These are phyloP conservation scores for Rhinopithecus roxellana DNA, from an alignment of 2,113 vertebrate genomes.

Conservation along the genomic window DNA sequence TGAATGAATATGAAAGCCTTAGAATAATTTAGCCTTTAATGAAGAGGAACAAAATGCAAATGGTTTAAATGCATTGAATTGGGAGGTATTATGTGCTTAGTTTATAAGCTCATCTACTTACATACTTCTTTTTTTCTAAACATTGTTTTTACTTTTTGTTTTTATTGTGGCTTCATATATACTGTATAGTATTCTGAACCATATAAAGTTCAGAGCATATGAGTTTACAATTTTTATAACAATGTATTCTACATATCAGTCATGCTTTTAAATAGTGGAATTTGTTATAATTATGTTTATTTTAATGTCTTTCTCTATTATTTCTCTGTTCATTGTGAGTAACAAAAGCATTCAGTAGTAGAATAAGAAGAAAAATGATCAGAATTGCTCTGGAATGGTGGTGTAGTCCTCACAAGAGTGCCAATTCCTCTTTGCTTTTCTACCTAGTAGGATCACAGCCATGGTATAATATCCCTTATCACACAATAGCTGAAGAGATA, in stretches of 20 bases:
- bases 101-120: not conserved
- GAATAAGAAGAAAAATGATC: not conserved
- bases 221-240: not conserved
- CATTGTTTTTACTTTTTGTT: not conserved
- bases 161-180: not conserved
- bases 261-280: not conserved
- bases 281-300: not conserved
- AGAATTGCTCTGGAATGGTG: not conserved
- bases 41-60: conserved; percentile 65
- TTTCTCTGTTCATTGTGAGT: not conserved
- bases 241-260: not conserved
- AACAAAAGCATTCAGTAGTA: not conserved
- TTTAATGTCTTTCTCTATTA: not conserved
- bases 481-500: not conserved
- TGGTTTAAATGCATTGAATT: conserved; percentile 29
- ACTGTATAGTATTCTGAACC: not conserved
- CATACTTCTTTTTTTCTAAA: not conserved
- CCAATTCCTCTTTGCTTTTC: not conserved
- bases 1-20: conserved; percentile 57
- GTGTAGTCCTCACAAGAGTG: not conserved
- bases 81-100: not conserved
- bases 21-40: conserved; percentile 64
- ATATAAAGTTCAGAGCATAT: not conserved
- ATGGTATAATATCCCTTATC: not conserved
- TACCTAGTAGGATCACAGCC: not conserved